Base-by-base conservation (phyloP, 2,888 invertebrate species). In the Vesta saturnalis region DNA sequence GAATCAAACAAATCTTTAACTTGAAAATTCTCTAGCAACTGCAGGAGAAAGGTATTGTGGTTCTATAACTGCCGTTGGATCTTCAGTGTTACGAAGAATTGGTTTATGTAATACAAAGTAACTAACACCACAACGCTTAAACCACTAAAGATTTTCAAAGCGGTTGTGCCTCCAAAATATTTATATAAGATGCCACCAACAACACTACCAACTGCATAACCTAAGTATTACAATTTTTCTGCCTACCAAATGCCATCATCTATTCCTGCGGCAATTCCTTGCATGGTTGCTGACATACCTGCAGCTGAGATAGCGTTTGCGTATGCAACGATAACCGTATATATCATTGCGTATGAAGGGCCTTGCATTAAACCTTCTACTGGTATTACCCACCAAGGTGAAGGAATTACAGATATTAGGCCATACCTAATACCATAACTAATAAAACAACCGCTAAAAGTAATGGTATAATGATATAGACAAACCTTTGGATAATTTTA, bases 261-360 rank as follows among this genome's bases (percentile, higher is more conserved):
- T 90, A 94, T 91, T n/a, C 94, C 94, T 0, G 94, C 94, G 39
- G 94, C 92, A 22, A 95, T 88, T 0, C 94, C 94, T 81, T 95
- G 95, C 66, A 95, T 91, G 0, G 94, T 94, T 5, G 94, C 94
- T 2, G 93, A 92, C 65, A 93, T 91, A 0, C 94, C 84, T 14
- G 82, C 79, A 1, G 88, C 87, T 2, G 88, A 84, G 39, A 88
- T 79, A 1, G 82, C 84, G 73, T 87, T 87, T 0, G 88, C 88
- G 70, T 87, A 89, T 0, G 88, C 87, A 15, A 94, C 94, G 70
- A 95, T 93, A 0, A 92, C 91, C 0, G 94, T 89, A 79, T 95
- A 95, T 76, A 93, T 92, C 0, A 95, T 84, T 0, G 95, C 96
- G 83, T 95, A 96, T 0, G 94, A 93, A 0, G 95, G 91, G 0